Percentiles rank a stretch among this genome's conserved stretches.
Evolutionary conservation across 2,888 invertebrate species (phyloP).

Genomic region (Cryptocheilus praepositus): DNA sequence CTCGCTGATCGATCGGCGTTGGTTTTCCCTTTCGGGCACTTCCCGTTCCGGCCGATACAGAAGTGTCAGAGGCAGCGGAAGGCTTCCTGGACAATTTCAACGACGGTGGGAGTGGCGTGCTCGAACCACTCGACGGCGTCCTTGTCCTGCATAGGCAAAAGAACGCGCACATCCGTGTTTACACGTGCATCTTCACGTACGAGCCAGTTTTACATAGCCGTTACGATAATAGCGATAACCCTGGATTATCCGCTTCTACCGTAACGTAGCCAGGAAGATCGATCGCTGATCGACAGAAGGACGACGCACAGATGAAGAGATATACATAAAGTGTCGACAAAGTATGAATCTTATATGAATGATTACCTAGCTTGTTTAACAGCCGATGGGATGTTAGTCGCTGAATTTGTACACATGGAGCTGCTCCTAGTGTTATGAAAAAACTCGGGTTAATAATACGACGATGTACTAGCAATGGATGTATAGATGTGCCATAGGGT

Average conservation of each 20-base stretch:
- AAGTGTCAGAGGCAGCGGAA: conserved; percentile 83
- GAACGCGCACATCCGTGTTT: no score
- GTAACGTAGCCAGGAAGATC: neutral
- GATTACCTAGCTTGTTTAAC: conserved; percentile 72
- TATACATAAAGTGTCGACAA: conserved; percentile 3
- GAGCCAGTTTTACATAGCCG: neutral
- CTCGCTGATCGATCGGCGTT: conserved; percentile 73
- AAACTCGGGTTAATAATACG: conserved; percentile 28
- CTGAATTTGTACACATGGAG: conserved; percentile 71
- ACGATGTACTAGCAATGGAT: no score
- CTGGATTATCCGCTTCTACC: neutral
- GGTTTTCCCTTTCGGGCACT: conserved; percentile 74
- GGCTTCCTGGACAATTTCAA: conserved; percentile 81
- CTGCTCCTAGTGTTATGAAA: conserved; percentile 66
- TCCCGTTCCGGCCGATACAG: conserved; percentile 77
- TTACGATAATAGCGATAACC: neutral
- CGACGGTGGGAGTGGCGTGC: conserved; percentile 82
- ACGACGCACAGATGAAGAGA: neutral
- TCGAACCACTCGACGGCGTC: conserved; percentile 84
- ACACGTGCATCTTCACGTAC: no score
- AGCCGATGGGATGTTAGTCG: conserved; percentile 74
- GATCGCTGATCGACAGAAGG: no score
- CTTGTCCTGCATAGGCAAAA: conserved; percentile 78
- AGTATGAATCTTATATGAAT: conserved; percentile 18
- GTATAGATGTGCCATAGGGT: no score